phyloP scores from a whole-genome alignment of 2,113 vertebrate species.

The Electrona antarctica region DNA sequence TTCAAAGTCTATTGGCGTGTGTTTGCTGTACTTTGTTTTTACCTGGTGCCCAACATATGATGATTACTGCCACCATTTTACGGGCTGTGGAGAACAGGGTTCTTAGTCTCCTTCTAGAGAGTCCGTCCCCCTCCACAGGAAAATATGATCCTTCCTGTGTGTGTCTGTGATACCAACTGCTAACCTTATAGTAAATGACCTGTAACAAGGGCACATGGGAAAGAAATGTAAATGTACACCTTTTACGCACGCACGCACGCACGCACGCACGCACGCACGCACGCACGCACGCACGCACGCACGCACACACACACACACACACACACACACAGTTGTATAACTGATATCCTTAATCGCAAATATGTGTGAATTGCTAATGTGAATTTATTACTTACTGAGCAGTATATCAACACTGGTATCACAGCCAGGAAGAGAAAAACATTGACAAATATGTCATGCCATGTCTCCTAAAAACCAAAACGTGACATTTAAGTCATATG shows the following conservation, averaged over 20 bases:
- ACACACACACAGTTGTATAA: too few relatives aligned
- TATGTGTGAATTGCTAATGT: neutral
- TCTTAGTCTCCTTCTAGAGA: constrained; percentile 53
- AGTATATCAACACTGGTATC: constrained; percentile 70
- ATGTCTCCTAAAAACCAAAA: constrained; percentile 45
- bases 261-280: too few relatives aligned
- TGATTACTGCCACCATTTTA: constrained; percentile 78
- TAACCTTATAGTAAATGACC: constrained; percentile 78
- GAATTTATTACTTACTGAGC: constrained; percentile 69
- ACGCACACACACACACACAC: too few relatives aligned
- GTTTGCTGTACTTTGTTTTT: constrained; percentile 5
- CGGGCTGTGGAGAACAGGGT: constrained; percentile 48
- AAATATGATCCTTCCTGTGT: constrained; percentile 59
- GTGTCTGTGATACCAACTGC: constrained; percentile 65
- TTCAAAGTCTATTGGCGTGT: neutral
- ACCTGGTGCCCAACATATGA: constrained; percentile 85
- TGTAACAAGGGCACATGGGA: constrained; percentile 34
- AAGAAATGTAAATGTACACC: neutral
- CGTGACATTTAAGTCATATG: neutral
- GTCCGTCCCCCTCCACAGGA: constrained; percentile 52
- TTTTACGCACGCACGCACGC: too few relatives aligned
- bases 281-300: too few relatives aligned
- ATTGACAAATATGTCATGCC: constrained; percentile 50
- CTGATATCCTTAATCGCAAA: neutral
- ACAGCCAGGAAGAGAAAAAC: constrained; percentile 63